These are phyloP conservation scores for Pterocles burchelli DNA, from an alignment of 2,113 vertebrate genomes.

Conservation along the genomic window DNA sequence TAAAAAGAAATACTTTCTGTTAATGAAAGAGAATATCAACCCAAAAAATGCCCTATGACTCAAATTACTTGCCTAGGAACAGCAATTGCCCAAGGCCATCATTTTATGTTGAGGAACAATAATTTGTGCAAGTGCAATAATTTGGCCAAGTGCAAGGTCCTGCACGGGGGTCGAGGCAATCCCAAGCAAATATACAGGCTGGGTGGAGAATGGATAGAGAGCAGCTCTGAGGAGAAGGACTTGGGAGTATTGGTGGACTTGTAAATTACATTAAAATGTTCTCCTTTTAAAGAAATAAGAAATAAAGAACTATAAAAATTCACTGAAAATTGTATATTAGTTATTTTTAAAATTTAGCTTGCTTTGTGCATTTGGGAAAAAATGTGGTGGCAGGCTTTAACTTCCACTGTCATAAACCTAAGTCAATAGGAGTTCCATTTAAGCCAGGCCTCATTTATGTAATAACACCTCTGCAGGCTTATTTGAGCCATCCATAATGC, in stretches of 20 bases:
- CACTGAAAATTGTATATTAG: neutral
- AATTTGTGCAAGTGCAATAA: too few species aligned
- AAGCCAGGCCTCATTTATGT: neutral
- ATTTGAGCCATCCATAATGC: neutral
- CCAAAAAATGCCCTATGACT: neutral
- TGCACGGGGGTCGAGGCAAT: too few species aligned
- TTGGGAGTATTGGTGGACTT: too few species aligned
- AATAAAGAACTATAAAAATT: neutral
- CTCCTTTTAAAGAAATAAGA: neutral
- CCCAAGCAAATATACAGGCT: too few species aligned
- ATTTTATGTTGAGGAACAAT: neutral
- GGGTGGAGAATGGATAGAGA: too few species aligned
- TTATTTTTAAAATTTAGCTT: neutral
- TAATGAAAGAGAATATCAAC: neutral
- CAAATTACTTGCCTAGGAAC: neutral
- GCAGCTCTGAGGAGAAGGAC: too few species aligned
- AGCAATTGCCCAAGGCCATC: neutral
- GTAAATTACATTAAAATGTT: neutral
- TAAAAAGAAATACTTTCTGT: neutral
- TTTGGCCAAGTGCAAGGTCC: too few species aligned
- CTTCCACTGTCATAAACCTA: neutral
- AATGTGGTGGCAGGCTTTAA: neutral
- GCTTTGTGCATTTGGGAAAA: neutral
- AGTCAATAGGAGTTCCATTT: neutral
- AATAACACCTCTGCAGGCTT: neutral